phyloP scores from a whole-genome alignment of 2,113 vertebrate species.

The Crypturellus undulatus region DNA sequence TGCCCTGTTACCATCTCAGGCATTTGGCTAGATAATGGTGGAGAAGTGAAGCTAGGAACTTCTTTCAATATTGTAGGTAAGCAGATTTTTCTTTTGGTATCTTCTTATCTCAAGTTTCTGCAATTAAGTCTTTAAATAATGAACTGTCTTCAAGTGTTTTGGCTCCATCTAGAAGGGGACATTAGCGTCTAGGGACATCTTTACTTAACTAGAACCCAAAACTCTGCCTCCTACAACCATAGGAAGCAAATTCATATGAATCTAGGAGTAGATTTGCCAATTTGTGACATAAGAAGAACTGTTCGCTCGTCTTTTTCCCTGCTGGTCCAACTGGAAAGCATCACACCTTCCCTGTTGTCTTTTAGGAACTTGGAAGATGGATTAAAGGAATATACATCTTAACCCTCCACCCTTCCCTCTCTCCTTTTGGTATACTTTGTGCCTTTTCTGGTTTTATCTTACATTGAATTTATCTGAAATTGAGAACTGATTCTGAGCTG shows the following conservation, averaged over 20 bases:
- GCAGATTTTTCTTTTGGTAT: neutral
- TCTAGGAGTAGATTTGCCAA: neutral
- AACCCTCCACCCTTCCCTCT: neutral
- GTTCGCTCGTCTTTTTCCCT: neutral
- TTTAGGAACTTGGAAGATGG: neutral
- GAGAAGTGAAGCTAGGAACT: neutral
- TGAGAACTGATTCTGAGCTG: neutral
- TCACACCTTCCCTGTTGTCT: neutral
- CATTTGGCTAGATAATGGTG: neutral
- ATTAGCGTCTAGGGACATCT: neutral
- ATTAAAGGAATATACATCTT: neutral
- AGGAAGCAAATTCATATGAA: accelerated
- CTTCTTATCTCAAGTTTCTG: neutral
- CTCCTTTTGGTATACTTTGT: neutral
- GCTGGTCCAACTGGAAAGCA: neutral
- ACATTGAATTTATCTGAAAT: neutral
- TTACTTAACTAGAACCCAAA: neutral
- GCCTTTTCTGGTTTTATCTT: neutral
- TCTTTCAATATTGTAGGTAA: neutral
- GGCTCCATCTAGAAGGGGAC: neutral
- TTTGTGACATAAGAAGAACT: neutral
- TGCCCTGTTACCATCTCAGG: neutral
- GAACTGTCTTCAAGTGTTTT: neutral
- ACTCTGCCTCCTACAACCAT: neutral
- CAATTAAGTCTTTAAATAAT: neutral